phyloP scores from a whole-genome alignment of 2,113 vertebrate species.

The Triplophysa tibetana region DNA sequence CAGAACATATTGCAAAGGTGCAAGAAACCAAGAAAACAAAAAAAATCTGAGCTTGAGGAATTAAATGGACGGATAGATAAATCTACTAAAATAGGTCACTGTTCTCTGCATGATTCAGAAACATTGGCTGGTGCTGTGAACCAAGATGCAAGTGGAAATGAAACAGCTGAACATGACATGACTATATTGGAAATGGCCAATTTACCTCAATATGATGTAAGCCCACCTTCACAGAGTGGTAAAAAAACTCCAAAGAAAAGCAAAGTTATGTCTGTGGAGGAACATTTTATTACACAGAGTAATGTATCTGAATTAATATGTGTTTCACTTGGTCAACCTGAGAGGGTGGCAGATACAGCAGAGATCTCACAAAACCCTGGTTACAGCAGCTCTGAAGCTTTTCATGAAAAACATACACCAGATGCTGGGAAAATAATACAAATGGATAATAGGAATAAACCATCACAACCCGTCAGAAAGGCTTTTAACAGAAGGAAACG shows the following conservation, averaged over 20 bases:
- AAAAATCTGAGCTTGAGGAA: neutral
- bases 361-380: conserved; percentile 19
- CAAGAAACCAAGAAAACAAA: conserved; percentile 27
- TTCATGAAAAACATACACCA: neutral
- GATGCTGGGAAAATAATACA: neutral
- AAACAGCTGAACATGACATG: neutral
- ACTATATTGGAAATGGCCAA: neutral
- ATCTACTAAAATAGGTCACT: neutral
- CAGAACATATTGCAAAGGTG: conserved; percentile 1
- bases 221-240: neutral
- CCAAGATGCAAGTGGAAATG: neutral
- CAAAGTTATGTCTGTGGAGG: neutral
- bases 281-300: neutral
- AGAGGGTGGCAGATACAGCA: neutral
- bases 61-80: neutral
- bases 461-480: neutral
- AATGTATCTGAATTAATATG: neutral
- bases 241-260: neutral
- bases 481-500: conserved; percentile 2
- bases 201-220: neutral
- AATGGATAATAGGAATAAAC: neutral
- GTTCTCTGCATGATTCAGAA: neutral
- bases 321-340: neutral
- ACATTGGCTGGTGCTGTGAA: neutral
- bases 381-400: neutral